Evolutionary conservation across 2,113 vertebrate genomes (phyloP), one percentile per base, ranked within the genome.

Genomic region (Kryptolebias marmoratus): DNA sequence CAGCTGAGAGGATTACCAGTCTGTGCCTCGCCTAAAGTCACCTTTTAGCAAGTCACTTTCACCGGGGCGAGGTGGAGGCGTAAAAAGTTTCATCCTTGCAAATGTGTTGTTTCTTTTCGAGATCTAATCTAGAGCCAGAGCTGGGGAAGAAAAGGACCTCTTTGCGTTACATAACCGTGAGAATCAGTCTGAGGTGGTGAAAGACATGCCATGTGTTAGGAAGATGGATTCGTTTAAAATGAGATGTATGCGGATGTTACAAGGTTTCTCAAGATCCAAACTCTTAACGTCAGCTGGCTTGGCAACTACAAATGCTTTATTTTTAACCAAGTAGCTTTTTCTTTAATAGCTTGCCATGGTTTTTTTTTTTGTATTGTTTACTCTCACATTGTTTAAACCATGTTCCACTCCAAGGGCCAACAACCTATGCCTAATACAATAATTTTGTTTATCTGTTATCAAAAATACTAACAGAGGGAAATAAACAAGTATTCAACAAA

Each of bases 1-100:
- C 60, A 80, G 81, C 81, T 78, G 66, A 80, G 72, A 87, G 84
- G 89, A 92, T 91, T 88, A 88, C 50, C 83, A 84, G 77, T 74
- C 79, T 82, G 71, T 3, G 71, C 50, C 77, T 84, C 64, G 64
- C 65, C 76, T 80, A 75, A 59, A 22, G 47, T 68, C 58, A 31
- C 45, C 69, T 81, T 68, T 79, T 62, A 56, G 14, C 42, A 28
- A 88, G 62, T 78, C 77, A 82, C 87, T 87, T 87, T 85, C 84
- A 52, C 84, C 36, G 11, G 54, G 45, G 58, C 44, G 28, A 1
- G 49, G 22, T 12, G 42, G 14, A 64, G 36, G 22, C n/a, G 56
- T 42, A 68, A 60, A 30, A 57, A 71, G 56, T 72, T 61, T 71
- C 49, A 7, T 32, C 32, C 16, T 5, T 48, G 15, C 30, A 73